Evolutionary conservation across 2,113 vertebrate species (phyloP), one percentile per base, ranked within the genome.

Genomic region (Pteronura brasiliensis): DNA sequence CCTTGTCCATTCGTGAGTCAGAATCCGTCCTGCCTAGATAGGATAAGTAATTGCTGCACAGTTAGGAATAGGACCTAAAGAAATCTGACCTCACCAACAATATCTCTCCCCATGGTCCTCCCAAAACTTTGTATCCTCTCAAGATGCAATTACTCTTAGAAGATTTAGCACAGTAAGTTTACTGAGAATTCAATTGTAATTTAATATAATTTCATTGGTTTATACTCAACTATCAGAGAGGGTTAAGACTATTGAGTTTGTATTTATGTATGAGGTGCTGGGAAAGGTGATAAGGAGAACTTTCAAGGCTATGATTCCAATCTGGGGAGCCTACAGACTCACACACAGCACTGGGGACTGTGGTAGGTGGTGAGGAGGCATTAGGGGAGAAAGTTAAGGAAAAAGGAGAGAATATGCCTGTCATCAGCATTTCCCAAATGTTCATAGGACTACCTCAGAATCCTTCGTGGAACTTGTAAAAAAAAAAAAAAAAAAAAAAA

Each of bases 121-220:
- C 12, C 27, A 69, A 61, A 80, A 67, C 25, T 69, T 55, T 80
- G n/a, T 76, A 27, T 59, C 36, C 11, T 87, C 11, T 61, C 82
- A 89, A 74, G 74, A 65, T 72, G 23, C 42, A 82, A 0, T 76
- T 25, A 74, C 42, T 74, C 11, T 63, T 69, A 23, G 34, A 91
- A 69, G 61, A 81, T 21, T 85, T 63, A 69, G 20, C 27, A 63
- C 49, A 34, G 86, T 74, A 86, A 86, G 6, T 18, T 88, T 77
- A 76, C 36, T 77, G 21, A 67, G 47, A 55, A 81, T 91, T 88
- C 74, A 42, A 0, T 10, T 81, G 4, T 15, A 39, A 63, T 76
- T 39, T 90, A 63, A 11, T 84, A 84, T 95, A 67, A 94, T 76
- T 85, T 90, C 49, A 29, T 34, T 92, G 69, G 23, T 61, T 82